Percentiles rank a stretch among this genome's conserved stretches.
phyloP scores from a whole-genome alignment of 2,113 vertebrate genomes.

The Saguinus imperator region DNA sequence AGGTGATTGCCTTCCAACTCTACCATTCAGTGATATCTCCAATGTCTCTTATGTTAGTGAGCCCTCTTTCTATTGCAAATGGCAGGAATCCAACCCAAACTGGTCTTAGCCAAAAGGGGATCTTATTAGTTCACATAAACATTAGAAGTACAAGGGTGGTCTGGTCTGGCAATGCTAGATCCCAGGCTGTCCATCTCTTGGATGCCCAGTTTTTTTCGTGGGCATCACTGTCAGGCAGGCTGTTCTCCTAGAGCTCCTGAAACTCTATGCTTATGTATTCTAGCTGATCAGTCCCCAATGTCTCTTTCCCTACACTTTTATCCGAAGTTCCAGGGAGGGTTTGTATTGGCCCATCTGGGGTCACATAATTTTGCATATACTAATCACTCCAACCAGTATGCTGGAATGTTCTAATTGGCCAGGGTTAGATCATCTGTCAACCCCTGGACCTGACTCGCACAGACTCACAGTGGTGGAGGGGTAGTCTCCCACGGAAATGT shows the following conservation, averaged over 20 bases:
- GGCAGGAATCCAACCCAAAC: constrained; percentile 27
- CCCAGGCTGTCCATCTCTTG: neutral
- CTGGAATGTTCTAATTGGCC: neutral
- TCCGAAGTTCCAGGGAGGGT: neutral
- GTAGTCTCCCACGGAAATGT: neutral
- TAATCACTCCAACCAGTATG: neutral
- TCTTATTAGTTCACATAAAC: constrained; percentile 24
- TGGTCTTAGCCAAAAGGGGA: neutral
- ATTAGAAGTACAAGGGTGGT: neutral
- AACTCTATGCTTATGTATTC: constrained; percentile 3
- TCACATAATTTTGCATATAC: neutral
- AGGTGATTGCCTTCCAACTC: neutral
- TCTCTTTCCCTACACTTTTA: neutral
- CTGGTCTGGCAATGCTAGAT: neutral
- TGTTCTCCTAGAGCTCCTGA: neutral
- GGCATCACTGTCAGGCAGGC: neutral
- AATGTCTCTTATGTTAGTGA: neutral
- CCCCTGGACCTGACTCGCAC: neutral
- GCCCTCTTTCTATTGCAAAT: neutral
- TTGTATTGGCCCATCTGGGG: constrained; percentile 5
- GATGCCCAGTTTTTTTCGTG: neutral
- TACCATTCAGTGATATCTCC: neutral
- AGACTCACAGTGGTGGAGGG: neutral
- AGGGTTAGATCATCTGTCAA: neutral
- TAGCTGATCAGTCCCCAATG: neutral